Evolutionary conservation across 2,113 vertebrate genomes (phyloP).

Genomic region (Poecilia latipinna): DNA sequence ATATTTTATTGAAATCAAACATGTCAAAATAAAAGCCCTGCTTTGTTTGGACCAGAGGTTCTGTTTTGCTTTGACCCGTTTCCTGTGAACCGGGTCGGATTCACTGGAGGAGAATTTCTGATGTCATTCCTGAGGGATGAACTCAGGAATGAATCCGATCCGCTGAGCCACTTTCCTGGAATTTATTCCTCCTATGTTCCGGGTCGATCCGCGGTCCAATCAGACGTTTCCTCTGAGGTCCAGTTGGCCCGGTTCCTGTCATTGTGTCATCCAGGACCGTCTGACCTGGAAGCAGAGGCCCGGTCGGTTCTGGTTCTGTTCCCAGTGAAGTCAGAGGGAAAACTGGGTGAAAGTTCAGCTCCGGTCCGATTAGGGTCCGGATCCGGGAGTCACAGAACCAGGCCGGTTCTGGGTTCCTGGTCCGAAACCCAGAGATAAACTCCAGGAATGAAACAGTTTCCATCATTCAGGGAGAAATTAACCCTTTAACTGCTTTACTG

Average conservation of each 20-base stretch:
- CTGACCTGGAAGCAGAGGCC: neutral
- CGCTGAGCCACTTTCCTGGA: neutral
- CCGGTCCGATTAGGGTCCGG: neutral
- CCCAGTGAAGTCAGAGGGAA: neutral
- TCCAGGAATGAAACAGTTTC: no score
- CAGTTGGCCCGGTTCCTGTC: neutral
- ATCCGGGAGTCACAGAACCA: neutral
- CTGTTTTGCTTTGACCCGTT: neutral
- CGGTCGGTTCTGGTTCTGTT: neutral
- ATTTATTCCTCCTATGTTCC: neutral
- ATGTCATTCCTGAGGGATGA: neutral
- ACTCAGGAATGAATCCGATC: neutral
- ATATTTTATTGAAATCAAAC: neutral
- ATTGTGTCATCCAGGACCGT: neutral
- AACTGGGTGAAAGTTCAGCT: neutral
- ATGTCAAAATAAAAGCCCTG: conserved; percentile 48
- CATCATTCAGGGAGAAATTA: no score
- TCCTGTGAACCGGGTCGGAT: neutral
- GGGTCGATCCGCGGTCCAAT: neutral
- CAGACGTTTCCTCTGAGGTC: neutral
- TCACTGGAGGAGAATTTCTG: neutral
- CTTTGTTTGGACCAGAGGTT: neutral
- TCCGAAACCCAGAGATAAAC: no score
- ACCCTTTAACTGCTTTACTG: no score
- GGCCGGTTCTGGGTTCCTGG: no score